Evolutionary conservation across 2,113 vertebrate genomes (phyloP).

Genomic region (Mesocricetus auratus): DNA sequence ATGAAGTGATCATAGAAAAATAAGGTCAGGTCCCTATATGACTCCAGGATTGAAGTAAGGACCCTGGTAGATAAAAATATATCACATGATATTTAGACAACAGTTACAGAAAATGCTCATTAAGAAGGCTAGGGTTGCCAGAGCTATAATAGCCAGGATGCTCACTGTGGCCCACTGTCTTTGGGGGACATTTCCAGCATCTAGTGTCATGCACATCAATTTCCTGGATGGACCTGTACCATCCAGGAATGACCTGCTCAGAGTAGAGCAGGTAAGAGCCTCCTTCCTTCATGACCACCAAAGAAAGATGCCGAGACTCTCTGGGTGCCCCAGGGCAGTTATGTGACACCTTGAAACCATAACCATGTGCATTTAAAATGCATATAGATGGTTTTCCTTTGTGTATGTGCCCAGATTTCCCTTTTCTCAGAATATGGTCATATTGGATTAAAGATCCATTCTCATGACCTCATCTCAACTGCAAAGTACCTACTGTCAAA

Average conservation of each 20-base stretch:
- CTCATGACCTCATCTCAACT: conserved; percentile 1
- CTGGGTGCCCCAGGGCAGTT: neutral
- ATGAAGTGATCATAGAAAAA: neutral
- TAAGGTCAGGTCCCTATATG: neutral
- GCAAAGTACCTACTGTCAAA: neutral
- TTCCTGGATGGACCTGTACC: neutral
- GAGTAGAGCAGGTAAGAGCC: neutral
- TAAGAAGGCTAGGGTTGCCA: neutral
- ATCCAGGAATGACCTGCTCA: too few species aligned
- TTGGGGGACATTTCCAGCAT: neutral
- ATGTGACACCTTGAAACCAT: neutral
- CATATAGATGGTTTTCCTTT: neutral
- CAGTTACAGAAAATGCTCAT: neutral
- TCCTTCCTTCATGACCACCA: neutral
- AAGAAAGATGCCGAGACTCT: neutral
- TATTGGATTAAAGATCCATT: neutral
- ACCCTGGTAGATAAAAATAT: neutral
- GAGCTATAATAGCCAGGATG: neutral
- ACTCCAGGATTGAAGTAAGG: neutral
- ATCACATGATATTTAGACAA: neutral
- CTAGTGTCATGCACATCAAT: neutral
- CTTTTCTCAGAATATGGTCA: neutral
- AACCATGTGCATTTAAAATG: neutral
- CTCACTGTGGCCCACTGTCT: neutral
- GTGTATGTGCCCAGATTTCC: neutral